These are phyloP conservation scores for Triplophysa siluroides DNA, from an alignment of 2,113 vertebrate species.

Conservation along the genomic window DNA sequence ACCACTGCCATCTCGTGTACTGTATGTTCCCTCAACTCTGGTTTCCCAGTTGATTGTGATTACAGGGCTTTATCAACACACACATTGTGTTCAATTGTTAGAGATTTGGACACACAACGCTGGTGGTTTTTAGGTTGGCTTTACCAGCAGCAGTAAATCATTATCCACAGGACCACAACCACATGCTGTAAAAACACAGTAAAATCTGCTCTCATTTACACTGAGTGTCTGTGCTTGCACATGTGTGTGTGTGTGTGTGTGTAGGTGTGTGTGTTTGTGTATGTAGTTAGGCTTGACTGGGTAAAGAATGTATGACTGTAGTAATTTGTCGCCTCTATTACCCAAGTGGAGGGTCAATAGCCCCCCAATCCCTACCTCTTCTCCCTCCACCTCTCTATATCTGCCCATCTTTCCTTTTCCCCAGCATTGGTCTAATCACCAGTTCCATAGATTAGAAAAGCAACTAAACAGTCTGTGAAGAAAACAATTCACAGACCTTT, in stretches of 20 bases:
- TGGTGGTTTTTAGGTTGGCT: constrained; percentile 35
- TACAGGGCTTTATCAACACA: constrained; percentile 8
- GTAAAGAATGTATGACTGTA: constrained; percentile 53
- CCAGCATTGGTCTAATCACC: neutral
- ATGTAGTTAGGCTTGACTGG: constrained; percentile 48
- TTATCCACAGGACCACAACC: constrained; percentile 56
- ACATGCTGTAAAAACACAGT: constrained; percentile 56
- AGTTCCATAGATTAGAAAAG: neutral
- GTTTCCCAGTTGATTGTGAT: constrained; percentile 6
- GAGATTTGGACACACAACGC: constrained; percentile 11
- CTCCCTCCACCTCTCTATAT: neutral
- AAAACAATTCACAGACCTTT: neutral
- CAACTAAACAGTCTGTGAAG: neutral
- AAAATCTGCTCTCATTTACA: constrained; percentile 50
- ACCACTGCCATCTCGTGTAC: neutral
- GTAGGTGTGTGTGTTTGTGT: constrained; percentile 12
- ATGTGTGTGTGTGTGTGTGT: constrained; percentile 9
- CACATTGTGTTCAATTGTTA: neutral
- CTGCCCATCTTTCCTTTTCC: constrained; percentile 18
- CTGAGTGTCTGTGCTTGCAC: constrained; percentile 27
- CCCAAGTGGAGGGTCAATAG: constrained; percentile 19
- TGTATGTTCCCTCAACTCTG: neutral
- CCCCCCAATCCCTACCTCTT: neutral
- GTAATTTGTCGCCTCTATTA: constrained; percentile 44
- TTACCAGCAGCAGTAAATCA: constrained; percentile 60